Percentiles rank a stretch among this genome's conserved stretches.
phyloP scores from a whole-genome alignment of 2,888 invertebrate species.

The Nemapogon koenigi region DNA sequence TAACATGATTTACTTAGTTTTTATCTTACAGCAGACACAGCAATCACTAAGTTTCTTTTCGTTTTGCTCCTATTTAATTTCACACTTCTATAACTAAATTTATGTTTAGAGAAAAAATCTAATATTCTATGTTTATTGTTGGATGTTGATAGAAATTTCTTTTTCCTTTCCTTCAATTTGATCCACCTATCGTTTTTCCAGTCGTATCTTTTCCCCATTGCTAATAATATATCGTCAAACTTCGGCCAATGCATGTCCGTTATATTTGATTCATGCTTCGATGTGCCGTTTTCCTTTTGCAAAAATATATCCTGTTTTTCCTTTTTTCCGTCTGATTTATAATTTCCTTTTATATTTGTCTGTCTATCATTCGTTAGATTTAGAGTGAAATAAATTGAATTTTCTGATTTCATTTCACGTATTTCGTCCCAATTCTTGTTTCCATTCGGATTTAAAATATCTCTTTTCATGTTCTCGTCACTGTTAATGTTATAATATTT shows the following conservation, averaged over 20 bases:
- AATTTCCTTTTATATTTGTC: slow-evolving; percentile 7
- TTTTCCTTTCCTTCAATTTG: slow-evolving; percentile 42
- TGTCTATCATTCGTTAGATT: slow-evolving; percentile 2
- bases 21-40: slow-evolving; percentile 55
- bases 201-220: slow-evolving; percentile 47
- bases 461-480: not conserved
- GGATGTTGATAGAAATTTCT: slow-evolving; percentile 3
- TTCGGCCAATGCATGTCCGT: slow-evolving; percentile 35
- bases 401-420: not conserved
- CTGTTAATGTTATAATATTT: slow-evolving; percentile 1
- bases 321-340: slow-evolving; percentile 8
- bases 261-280: slow-evolving; percentile 5
- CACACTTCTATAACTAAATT: slow-evolving; percentile 49
- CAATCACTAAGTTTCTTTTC: slow-evolving; percentile 50
- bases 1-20: too few relatives aligned
- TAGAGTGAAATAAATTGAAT: not conserved
- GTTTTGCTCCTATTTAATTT: slow-evolving; percentile 48
- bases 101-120: slow-evolving; percentile 39
- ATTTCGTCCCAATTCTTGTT: not conserved
- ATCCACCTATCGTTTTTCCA: slow-evolving; percentile 59
- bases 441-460: not conserved
- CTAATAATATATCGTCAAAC: slow-evolving; percentile 46
- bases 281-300: not conserved
- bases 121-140: slow-evolving; percentile 22
- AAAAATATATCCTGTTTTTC: slow-evolving; percentile 5